Evolutionary conservation across 2,797 vertebrate species (phyloP).

Genomic region (Coendou prehensilis): DNA sequence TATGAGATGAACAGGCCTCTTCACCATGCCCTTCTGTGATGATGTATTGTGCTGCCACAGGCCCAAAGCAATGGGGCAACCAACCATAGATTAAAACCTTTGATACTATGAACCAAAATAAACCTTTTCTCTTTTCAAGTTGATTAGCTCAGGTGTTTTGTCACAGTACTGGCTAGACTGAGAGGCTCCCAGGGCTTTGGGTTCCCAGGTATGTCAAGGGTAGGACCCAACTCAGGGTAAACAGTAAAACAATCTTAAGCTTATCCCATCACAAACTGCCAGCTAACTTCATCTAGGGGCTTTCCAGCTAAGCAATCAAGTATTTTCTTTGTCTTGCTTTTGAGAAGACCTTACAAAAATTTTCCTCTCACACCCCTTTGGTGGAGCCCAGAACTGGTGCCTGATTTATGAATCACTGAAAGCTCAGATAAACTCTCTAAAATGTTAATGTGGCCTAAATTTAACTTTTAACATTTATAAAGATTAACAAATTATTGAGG

Average conservation of each 20-base stretch:
- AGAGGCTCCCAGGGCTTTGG: neutral
- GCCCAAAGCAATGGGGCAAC: neutral
- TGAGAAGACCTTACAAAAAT: neutral
- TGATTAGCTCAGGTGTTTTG: neutral
- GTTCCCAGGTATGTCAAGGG: neutral
- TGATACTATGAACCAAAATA: neutral
- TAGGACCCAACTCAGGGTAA: neutral
- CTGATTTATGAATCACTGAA: neutral
- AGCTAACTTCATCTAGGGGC: neutral
- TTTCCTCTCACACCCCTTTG: neutral
- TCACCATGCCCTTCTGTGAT: neutral
- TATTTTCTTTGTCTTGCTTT: constrained; percentile 1
- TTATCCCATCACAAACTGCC: neutral
- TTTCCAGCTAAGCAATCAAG: neutral
- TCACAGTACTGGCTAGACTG: neutral
- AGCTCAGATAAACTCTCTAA: neutral
- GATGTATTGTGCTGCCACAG: neutral
- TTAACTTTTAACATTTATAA: constrained; percentile 20
- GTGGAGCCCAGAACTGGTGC: too few species aligned
- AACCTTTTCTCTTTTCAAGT: neutral
- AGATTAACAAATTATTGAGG: neutral
- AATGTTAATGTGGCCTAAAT: neutral
- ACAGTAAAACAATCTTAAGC: neutral
- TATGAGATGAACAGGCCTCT: neutral
- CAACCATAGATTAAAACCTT: neutral